Percentiles rank a stretch among this genome's conserved stretches.
Evolutionary conservation across 30 jellyfish, hydroid and myxozoan genomes (phyloP).

Genomic region (Cassiopea andromeda): DNA sequence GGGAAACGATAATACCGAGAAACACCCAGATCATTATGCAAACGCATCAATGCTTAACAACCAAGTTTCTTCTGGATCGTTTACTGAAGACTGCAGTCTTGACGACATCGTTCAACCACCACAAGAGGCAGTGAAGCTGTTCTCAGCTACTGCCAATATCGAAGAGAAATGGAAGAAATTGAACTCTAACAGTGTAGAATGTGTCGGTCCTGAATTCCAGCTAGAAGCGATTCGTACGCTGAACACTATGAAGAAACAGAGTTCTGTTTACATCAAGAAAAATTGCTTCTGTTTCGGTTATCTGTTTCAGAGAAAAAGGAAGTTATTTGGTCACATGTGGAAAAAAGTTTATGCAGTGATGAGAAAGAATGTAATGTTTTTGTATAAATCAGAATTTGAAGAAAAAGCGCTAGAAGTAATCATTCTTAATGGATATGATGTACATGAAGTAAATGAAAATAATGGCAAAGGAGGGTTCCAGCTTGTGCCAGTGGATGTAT

Average conservation of each 20-base stretch:
- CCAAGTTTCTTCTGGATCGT: too few species aligned
- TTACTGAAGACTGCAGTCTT: not conserved
- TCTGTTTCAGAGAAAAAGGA: not conserved
- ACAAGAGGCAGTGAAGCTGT: not conserved
- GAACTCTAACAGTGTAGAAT: not conserved
- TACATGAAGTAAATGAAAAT: not conserved
- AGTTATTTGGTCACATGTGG: conserved; percentile 31
- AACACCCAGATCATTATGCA: not conserved
- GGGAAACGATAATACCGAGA: not conserved
- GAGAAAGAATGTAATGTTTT: conserved; percentile 19
- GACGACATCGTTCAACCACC: too few species aligned
- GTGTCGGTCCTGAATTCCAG: not conserved
- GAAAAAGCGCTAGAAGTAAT: conserved; percentile 25
- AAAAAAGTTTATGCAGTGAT: conserved; percentile 38
- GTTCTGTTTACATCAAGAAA: conserved; percentile 7
- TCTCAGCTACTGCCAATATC: not conserved
- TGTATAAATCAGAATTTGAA: conserved; percentile 43
- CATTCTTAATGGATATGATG: conserved; percentile 38
- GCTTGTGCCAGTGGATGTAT: not conserved
- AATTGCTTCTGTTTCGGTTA: conserved; percentile 28
- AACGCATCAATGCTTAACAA: not conserved
- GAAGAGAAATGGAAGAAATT: conserved; percentile 30
- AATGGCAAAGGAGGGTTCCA: conserved; percentile 23
- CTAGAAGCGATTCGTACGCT: conserved; percentile 1
- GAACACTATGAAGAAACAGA: conserved; percentile 4